phyloP scores from a whole-genome alignment of 2,888 invertebrate genomes.

The Pyrrhosoma nymphula region DNA sequence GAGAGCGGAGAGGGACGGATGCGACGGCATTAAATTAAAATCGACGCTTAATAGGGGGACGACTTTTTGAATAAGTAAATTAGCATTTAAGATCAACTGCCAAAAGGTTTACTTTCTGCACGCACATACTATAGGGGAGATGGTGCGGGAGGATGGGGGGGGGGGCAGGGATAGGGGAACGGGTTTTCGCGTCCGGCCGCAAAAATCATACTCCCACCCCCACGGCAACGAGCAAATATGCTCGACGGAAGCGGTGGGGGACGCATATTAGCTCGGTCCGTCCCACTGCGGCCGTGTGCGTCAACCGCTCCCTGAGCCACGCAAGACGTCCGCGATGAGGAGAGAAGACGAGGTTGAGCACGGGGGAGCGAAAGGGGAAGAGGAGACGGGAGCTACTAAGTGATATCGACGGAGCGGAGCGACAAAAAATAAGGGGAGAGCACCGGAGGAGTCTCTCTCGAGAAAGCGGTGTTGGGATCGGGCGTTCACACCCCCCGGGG shows the following conservation, averaged over 20 bases:
- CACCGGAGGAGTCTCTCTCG: too few species aligned
- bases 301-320: too few species aligned
- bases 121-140: background rate
- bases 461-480: too few species aligned
- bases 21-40: background rate
- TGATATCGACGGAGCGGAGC: too few species aligned
- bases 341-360: too few species aligned
- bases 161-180: background rate
- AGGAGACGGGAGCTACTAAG: too few species aligned
- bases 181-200: background rate
- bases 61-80: slow-evolving; percentile 1
- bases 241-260: background rate
- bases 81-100: slow-evolving; percentile 27
- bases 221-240: background rate
- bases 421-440: too few species aligned
- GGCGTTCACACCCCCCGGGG: too few species aligned
- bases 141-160: background rate
- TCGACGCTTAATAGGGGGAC: background rate
- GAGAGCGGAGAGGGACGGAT: background rate
- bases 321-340: too few species aligned
- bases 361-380: too few species aligned
- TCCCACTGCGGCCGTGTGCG: too few species aligned
- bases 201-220: background rate
- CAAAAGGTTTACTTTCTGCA: background rate
- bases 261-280: background rate